Evolutionary conservation across 2,113 vertebrate genomes (phyloP).

Genomic region (Ptilonorhynchus violaceus): DNA sequence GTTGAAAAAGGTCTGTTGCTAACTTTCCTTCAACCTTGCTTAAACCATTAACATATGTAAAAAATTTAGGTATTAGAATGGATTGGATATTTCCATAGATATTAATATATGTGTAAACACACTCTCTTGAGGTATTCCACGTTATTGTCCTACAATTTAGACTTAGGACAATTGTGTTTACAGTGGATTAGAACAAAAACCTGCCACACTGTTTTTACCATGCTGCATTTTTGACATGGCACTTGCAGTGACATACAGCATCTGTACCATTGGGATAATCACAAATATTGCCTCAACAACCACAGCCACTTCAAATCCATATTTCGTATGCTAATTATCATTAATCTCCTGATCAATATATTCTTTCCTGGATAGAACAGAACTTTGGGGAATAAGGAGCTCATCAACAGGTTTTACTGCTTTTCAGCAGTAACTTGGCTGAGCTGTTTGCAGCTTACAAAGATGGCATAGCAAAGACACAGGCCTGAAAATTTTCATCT

Average conservation of each 20-base stretch:
- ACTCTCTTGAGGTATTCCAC: neutral
- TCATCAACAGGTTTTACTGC: neutral
- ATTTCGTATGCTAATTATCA: neutral
- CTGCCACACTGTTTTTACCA: neutral
- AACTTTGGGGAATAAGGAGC: neutral
- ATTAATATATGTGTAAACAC: neutral
- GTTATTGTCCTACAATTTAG: neutral
- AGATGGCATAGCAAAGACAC: neutral
- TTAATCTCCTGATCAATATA: neutral
- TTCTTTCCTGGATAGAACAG: neutral
- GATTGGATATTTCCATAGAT: neutral
- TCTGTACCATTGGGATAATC: fast-evolving
- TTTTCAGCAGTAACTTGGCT: neutral
- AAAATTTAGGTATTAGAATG: neutral
- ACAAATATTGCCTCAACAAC: neutral
- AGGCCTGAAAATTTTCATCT: neutral
- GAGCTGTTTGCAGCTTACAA: neutral
- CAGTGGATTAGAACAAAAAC: neutral
- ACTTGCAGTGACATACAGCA: neutral
- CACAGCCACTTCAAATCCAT: neutral
- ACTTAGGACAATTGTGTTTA: neutral
- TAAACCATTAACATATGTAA: neutral
- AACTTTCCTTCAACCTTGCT: neutral
- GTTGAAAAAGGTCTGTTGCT: neutral
- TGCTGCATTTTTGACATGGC: neutral